Evolutionary conservation across 2,888 invertebrate species (phyloP).

Genomic region (Caenorhabditis plicata): DNA sequence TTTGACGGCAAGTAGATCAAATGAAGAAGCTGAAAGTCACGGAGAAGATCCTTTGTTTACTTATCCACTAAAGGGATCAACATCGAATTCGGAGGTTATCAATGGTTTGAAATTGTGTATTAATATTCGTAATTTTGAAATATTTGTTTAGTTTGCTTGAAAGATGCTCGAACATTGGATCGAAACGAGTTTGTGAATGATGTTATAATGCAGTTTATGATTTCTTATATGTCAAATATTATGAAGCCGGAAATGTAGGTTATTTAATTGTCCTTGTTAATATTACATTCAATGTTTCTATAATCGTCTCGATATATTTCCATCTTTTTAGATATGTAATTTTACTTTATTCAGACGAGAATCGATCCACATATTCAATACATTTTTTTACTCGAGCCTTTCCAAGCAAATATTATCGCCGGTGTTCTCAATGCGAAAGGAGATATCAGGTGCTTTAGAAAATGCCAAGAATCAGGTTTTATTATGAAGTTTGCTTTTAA

Average conservation of each 20-base stretch:
- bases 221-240: conserved; percentile 6
- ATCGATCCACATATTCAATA: conserved; percentile 3
- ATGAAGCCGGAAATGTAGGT: conserved; percentile 5
- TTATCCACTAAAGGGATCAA: too few relatives aligned
- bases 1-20: too few relatives aligned
- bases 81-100: too few relatives aligned
- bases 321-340: background rate
- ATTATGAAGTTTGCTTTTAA: background rate
- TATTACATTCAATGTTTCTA: background rate
- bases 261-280: background rate
- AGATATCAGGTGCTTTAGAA: background rate
- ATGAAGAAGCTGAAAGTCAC: too few relatives aligned
- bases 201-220: conserved; percentile 11
- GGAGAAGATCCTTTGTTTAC: too few relatives aligned
- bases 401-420: background rate
- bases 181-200: conserved; percentile 25
- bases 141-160: conserved; percentile 12
- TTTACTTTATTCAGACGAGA: background rate
- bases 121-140: too few relatives aligned
- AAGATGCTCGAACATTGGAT: conserved; percentile 18
- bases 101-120: too few relatives aligned
- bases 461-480: background rate
- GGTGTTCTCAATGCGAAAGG: conserved; percentile 2
- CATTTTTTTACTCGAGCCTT: conserved; percentile 12
- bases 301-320: too few relatives aligned